Base-by-base conservation (phyloP, 1,140 invertebrate species). In the Bilobella aurantiaca region DNA sequence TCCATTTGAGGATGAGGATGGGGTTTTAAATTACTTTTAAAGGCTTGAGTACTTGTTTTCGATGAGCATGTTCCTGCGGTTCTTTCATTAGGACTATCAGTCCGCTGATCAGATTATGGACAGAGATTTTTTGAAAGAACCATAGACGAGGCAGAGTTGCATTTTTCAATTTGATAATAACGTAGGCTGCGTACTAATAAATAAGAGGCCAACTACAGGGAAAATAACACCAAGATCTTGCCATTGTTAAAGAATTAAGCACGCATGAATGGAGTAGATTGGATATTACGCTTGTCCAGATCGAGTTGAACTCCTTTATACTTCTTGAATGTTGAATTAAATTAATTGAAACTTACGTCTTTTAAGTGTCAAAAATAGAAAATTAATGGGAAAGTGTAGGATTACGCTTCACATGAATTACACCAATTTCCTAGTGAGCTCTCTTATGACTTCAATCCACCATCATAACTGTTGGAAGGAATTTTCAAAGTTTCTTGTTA, bases 21-120 rank as follows among this genome's bases (percentile, higher is more conserved):
- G 25, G 49, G 49, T 53, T 53, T 53, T 53, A 53, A 53, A 53
- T 53, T 53, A 53, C 49, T 53, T 53, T 23, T 42, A 42, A 18
- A 42, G 34, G 34, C 8, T 18, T 42, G 49, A 53, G 49, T 53
- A 23, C 49, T 53, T 53, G 49, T 53, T 42, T 42, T 42, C 34
- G 18, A n/a, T n/a, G 34, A 42, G 34, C 8, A 53, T 53, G n/a
- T n/a, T n/a, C n/a, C n/a, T n/a, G n/a, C n/a, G n/a, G n/a, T n/a
- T n/a, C n/a, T n/a, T n/a, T n/a, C n/a, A n/a, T n/a, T n/a, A n/a
- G n/a, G 5, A 16, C 23, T 23, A 53, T 53, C 25, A 12, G 8
- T 5, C 5, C 25, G 14, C 14, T 53, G 14, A 53, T 53, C 49
- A 53, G 12, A 12, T 23, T 23, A 53, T 16, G 8, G 21, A 5